Evolutionary conservation across 2,888 invertebrate genomes (phyloP).

Genomic region (Nomada flava): DNA sequence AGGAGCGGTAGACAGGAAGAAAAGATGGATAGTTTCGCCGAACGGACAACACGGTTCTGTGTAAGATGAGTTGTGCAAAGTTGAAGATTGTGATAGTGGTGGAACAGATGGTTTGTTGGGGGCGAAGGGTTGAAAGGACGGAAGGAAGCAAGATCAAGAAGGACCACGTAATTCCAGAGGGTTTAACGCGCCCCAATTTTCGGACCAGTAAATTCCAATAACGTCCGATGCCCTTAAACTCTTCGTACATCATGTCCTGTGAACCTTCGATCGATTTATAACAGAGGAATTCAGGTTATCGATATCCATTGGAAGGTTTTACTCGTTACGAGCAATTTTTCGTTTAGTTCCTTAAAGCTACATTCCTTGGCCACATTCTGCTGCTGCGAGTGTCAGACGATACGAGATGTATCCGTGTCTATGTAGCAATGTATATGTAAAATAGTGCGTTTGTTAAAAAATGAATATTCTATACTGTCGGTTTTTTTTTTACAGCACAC

Average conservation of each 20-base stretch:
- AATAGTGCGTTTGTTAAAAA: too few species aligned
- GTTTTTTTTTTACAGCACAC: too few species aligned
- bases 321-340: conserved; percentile 27
- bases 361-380: too few species aligned
- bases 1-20: neutral
- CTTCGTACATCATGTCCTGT: conserved; percentile 78
- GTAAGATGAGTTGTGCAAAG: conserved; percentile 44
- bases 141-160: conserved; percentile 61
- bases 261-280: conserved; percentile 77
- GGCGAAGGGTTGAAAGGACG: conserved; percentile 42
- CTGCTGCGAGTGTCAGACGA: too few species aligned
- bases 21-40: conserved; percentile 45
- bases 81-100: conserved; percentile 42
- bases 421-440: too few species aligned
- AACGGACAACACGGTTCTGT: conserved; percentile 34
- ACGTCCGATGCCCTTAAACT: conserved; percentile 78
- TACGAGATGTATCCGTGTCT: too few species aligned
- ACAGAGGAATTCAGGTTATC: conserved; percentile 77
- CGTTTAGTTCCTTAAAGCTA: too few species aligned
- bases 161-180: conserved; percentile 70
- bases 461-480: too few species aligned
- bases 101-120: conserved; percentile 47
- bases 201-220: conserved; percentile 82
- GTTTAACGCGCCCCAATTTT: conserved; percentile 79
- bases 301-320: conserved; percentile 70